Conservation (phyloP, 2,797 vertebrate species). For the Alauda arvensis region DNA sequence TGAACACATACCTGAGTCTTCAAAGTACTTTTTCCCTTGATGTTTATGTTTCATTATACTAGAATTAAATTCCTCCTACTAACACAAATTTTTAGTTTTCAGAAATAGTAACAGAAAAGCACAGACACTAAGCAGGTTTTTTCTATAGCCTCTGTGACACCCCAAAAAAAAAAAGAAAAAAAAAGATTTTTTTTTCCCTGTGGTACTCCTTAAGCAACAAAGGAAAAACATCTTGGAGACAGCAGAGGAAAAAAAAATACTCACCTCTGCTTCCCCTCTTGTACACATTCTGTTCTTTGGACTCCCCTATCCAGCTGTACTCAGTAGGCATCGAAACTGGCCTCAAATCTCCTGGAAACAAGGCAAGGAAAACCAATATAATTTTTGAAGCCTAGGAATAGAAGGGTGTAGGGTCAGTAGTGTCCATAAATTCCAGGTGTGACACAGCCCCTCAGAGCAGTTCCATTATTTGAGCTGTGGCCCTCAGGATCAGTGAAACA, state of each 20-base stretch:
- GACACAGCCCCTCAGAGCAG: background rate
- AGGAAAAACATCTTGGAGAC: background rate
- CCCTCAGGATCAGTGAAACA: background rate
- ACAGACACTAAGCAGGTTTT: background rate
- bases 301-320: conserved; percentile 84
- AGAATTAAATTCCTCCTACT: background rate
- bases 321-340: conserved; percentile 86
- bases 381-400: background rate
- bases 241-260: background rate
- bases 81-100: background rate
- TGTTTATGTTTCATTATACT: background rate
- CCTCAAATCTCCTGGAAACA: conserved; percentile 87
- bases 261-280: conserved; percentile 90
- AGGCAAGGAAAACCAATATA: conserved; percentile 21
- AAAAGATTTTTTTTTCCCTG: background rate
- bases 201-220: background rate
- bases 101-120: background rate
- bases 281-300: conserved; percentile 85
- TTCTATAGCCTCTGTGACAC: background rate
- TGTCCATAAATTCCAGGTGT: background rate
- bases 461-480: background rate
- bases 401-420: background rate
- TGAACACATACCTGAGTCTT: background rate
- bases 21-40: background rate
- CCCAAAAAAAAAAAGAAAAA: background rate